Base-by-base conservation (phyloP, 1,140 invertebrate species). In the Leptinotarsa undecemlineata region DNA sequence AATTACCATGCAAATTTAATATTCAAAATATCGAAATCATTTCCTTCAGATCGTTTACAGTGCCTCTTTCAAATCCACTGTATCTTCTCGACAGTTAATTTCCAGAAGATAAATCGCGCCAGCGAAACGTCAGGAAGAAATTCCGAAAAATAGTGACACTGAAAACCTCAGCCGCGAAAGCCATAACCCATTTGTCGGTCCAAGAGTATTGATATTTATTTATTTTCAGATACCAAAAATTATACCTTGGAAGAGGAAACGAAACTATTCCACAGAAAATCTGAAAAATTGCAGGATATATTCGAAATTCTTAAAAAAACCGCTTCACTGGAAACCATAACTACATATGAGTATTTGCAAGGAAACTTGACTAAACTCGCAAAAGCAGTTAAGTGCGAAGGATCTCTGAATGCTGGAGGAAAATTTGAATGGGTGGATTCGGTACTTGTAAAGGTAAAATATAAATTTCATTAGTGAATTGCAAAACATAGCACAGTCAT, bases 341-440 rank as follows among this genome's bases (percentile, higher is more conserved):
- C 69, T 83, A 14, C 77, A 77, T 60, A 78, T 76, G 21, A 81
- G 79, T 60, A 67, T 48, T 48, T 72, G 47, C 74, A 47, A 68
- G 71, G 51, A 79, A 79, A 75, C 68, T 75, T 73, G 19, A 23
- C 60, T 5, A 73, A 71, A 63, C 75, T 89, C 15, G 80, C 74
- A 62, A 72, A 70, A 4, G 62, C 79, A 19, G 87, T 91, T 1
- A 80, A 85, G 48, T 83, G 86, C 67, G 87, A 90, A 8, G 87
- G 89, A 47, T 90, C 89, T 57, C 85, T 94, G 11, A 93, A 92
- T 80, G 91, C 90, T 1, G 92, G 94, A 60, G 94, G 96, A 66
- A 93, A 93, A 86, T 99, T 99, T 86, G 96, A 99, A 86, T 99
- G 98, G 98, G 90, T 98, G 14, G 96, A 99, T 86, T 99, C 97